Conservation (phyloP, 2,113 vertebrate species). For the Alces alces region DNA sequence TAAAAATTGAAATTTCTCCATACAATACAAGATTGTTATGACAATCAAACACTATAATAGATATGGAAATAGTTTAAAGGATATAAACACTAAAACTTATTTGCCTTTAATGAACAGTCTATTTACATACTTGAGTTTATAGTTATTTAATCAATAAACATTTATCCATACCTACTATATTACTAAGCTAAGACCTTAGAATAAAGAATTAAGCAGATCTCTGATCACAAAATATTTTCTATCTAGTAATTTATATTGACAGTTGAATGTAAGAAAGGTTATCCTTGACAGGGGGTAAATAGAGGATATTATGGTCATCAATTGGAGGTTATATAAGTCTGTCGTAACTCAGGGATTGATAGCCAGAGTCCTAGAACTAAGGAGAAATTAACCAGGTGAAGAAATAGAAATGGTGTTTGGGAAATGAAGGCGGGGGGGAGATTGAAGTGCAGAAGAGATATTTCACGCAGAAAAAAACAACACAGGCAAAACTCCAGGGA, state of each 20-base stretch:
- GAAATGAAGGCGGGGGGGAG: rapidly evolving
- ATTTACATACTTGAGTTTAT: not conserved
- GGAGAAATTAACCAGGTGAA: not conserved
- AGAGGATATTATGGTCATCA: not conserved
- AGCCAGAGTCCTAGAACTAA: not conserved
- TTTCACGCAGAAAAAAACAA: not conserved
- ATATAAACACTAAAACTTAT: not conserved
- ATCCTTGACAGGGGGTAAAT: not conserved
- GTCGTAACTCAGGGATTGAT: not conserved
- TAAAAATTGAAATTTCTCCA: not conserved
- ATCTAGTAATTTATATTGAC: not conserved
- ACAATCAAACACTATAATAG: not conserved
- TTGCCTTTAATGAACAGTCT: not conserved
- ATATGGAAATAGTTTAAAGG: not conserved
- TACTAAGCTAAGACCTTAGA: not conserved
- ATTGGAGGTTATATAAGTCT: not conserved
- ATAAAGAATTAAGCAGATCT: not conserved
- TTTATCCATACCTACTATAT: not conserved
- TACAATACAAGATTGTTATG: not conserved
- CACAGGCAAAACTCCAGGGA: not conserved
- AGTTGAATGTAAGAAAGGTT: not conserved
- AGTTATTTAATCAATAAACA: not conserved
- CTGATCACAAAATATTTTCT: not conserved
- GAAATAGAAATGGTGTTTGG: not conserved
- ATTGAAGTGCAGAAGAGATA: not conserved